phyloP scores from a whole-genome alignment of 2,888 invertebrate genomes.

The Melanostoma mellinum region DNA sequence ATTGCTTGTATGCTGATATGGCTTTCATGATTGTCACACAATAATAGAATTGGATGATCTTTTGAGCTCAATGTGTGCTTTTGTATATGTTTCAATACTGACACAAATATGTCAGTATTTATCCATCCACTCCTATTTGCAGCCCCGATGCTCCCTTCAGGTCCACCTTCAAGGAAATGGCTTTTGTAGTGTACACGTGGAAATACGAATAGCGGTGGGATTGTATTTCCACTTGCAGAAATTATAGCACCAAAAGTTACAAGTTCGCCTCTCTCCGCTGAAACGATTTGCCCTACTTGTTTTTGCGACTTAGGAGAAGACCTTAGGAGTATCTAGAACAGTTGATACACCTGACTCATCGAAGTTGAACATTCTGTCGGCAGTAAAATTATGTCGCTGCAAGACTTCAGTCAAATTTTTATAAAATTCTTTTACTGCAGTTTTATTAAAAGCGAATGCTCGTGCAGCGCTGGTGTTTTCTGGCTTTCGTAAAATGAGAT shows the following conservation, averaged over 20 bases:
- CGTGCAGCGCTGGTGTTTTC: slow-evolving; percentile 45
- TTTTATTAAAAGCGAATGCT: slow-evolving; percentile 48
- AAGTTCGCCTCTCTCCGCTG: slow-evolving; percentile 78
- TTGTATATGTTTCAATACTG: slow-evolving; percentile 74
- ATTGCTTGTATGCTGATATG: slow-evolving; percentile 76
- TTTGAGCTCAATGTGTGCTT: slow-evolving; percentile 58
- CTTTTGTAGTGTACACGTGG: slow-evolving; percentile 72
- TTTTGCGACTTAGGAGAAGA: slow-evolving; percentile 73
- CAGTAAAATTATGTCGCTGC: slow-evolving; percentile 56
- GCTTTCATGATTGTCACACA: too few relatives aligned
- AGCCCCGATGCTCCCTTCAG: slow-evolving; percentile 74
- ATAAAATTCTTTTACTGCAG: slow-evolving; percentile 35
- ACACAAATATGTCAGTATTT: slow-evolving; percentile 74
- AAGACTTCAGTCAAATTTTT: slow-evolving; percentile 26
- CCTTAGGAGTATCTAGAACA: slow-evolving; percentile 69
- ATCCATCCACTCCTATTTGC: slow-evolving; percentile 76
- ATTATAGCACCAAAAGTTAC: slow-evolving; percentile 78
- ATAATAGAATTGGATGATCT: too few relatives aligned
- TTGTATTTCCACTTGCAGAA: slow-evolving; percentile 75
- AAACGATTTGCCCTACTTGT: slow-evolving; percentile 78
- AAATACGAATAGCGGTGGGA: slow-evolving; percentile 76
- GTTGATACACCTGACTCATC: slow-evolving; percentile 73
- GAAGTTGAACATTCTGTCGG: slow-evolving; percentile 72
- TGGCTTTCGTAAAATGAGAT: slow-evolving; percentile 47
- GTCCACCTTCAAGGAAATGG: slow-evolving; percentile 74